A percentile compares a stretch with the other conserved stretches of the same genome.
Evolutionary conservation across 2,888 invertebrate genomes (phyloP).

Genomic region (Leptura quadrifasciata): DNA sequence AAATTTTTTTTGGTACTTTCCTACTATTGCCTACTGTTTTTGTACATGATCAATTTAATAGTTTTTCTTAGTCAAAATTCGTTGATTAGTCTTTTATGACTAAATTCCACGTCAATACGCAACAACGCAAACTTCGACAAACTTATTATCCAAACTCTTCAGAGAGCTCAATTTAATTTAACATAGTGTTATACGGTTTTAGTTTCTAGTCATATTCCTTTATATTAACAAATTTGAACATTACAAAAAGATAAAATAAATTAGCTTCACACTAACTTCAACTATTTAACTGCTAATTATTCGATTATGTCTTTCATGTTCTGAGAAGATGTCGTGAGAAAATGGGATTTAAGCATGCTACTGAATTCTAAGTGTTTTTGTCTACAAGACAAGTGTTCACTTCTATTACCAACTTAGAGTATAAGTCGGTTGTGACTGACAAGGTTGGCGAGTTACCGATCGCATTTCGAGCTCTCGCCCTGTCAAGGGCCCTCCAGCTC

Average conservation of each 20-base stretch:
- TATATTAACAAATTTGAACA: neutral
- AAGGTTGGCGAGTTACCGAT: neutral
- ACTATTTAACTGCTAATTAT: conserved; percentile 4
- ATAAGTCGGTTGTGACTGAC: neutral
- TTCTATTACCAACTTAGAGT: neutral
- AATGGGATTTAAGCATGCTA: conserved; percentile 1
- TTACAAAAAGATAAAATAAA: neutral
- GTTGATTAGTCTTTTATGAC: too few relatives aligned
- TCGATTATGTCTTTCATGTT: conserved; percentile 1
- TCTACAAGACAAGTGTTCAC: neutral
- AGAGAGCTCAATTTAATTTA: neutral
- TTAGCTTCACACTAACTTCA: neutral
- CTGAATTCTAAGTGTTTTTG: neutral
- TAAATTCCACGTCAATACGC: too few relatives aligned
- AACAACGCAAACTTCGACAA: too few relatives aligned
- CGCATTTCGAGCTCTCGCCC: neutral
- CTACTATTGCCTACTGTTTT: too few relatives aligned
- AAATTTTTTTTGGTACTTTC: too few relatives aligned
- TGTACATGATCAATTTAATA: too few relatives aligned
- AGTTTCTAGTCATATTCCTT: neutral
- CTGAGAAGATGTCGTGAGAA: neutral
- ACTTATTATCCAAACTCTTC: too few relatives aligned
- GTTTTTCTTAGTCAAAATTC: too few relatives aligned
- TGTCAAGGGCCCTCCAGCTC: neutral
- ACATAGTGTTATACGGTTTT: neutral